Percentiles rank a stretch among this genome's conserved stretches.
These are phyloP conservation scores for Petromus typicus DNA, from an alignment of 2,113 vertebrate species.

Conservation along the genomic window DNA sequence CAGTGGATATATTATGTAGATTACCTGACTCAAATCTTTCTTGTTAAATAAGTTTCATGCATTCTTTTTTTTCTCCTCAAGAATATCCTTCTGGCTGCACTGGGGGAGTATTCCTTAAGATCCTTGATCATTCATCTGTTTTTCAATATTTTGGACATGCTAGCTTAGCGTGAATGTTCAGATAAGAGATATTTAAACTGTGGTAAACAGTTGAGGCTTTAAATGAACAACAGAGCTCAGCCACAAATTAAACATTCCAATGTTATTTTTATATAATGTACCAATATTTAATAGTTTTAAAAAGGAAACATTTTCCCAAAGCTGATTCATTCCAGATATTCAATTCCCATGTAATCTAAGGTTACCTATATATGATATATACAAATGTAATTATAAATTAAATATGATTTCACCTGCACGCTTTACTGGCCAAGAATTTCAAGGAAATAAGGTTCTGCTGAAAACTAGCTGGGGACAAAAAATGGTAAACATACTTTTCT, in stretches of 20 bases:
- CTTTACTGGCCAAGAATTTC: constrained; percentile 36
- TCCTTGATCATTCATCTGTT: constrained; percentile 86
- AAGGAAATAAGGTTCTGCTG: constrained; percentile 27
- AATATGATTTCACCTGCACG: constrained; percentile 37
- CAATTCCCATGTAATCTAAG: constrained; percentile 70
- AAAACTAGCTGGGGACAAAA: constrained; percentile 40
- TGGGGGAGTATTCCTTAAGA: constrained; percentile 83
- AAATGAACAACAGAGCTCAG: constrained; percentile 76
- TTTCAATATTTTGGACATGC: constrained; percentile 81
- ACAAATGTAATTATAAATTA: constrained; percentile 20
- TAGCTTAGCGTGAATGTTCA: constrained; percentile 83
- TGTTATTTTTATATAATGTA: constrained; percentile 81
- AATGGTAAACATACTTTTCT: neutral
- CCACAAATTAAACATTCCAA: constrained; percentile 72
- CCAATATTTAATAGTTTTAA: constrained; percentile 68
- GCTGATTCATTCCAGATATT: constrained; percentile 76
- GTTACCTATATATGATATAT: constrained; percentile 11
- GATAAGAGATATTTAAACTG: constrained; percentile 77
- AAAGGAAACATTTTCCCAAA: constrained; percentile 71
- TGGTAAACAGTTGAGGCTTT: constrained; percentile 83
- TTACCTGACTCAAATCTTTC: constrained; percentile 84
- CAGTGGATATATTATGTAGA: constrained; percentile 89
- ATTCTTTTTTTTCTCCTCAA: constrained; percentile 74
- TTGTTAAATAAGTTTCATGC: constrained; percentile 87
- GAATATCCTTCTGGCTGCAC: constrained; percentile 83